Percentiles rank a stretch among this genome's conserved stretches.
These are phyloP conservation scores for Diabrotica undecimpunctata DNA, from an alignment of 1,140 invertebrate species.

Conservation along the genomic window DNA sequence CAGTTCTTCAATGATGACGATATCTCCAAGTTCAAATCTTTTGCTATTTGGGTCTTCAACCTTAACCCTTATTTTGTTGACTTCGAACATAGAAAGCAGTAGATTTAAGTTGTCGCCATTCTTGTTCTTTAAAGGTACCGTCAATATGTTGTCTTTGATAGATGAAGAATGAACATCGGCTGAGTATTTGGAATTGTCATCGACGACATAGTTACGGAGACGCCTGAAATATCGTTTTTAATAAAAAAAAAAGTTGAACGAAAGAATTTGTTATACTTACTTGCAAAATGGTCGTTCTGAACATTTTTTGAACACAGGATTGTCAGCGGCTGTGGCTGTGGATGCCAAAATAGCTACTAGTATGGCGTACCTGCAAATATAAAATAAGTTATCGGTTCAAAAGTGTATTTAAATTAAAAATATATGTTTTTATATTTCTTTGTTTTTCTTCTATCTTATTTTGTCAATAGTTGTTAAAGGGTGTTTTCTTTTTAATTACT, in stretches of 20 bases:
- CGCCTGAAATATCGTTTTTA: not conserved
- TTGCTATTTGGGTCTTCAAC: slow-evolving; percentile 6
- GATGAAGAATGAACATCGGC: not conserved
- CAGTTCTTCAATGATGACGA: slow-evolving; percentile 7
- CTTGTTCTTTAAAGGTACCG: not conserved
- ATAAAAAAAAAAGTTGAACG: not conserved
- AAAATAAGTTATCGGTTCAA: too few species aligned
- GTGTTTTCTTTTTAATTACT: too few species aligned
- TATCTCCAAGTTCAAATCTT: slow-evolving; percentile 9
- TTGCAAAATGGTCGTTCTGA: not conserved
- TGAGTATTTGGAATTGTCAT: not conserved
- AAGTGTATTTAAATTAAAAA: too few species aligned
- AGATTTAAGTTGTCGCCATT: not conserved
- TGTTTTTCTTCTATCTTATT: too few species aligned
- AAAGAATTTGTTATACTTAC: not conserved
- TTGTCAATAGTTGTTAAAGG: too few species aligned
- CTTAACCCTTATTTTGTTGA: slow-evolving; percentile 6
- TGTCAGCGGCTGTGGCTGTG: not conserved
- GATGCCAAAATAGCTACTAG: not conserved
- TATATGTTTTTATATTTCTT: too few species aligned
- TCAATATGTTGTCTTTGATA: not conserved
- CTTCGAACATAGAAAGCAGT: not conserved
- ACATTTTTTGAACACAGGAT: slow-evolving; percentile 12
- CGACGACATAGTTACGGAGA: slow-evolving; percentile 6
- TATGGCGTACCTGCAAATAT: not conserved